Conservation (phyloP, 2,888 invertebrate genomes). For the Melanchra persicariae region DNA sequence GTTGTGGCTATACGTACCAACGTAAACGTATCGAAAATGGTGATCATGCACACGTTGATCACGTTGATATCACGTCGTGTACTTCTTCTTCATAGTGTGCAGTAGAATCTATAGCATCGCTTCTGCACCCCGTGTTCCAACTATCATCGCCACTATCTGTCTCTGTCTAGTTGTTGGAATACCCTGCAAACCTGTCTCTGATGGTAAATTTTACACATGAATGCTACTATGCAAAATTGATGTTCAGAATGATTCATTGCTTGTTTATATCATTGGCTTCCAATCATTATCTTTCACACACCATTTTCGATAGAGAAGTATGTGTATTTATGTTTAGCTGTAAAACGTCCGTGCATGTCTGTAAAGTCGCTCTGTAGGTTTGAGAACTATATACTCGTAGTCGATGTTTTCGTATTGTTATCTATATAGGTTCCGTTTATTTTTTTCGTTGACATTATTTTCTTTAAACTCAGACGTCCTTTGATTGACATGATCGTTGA, state of each 20-base stretch:
- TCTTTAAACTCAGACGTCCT: constrained; percentile 21
- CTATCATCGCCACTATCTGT: constrained; percentile 67
- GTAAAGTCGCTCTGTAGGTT: constrained; percentile 63
- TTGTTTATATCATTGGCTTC: constrained; percentile 79
- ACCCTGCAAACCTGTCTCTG: constrained; percentile 63
- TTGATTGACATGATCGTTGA: constrained; percentile 35
- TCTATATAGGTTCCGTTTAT: constrained; percentile 53
- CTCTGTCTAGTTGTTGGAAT: constrained; percentile 70
- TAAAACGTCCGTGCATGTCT: constrained; percentile 73
- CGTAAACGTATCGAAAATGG: constrained; percentile 84
- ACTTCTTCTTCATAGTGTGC: constrained; percentile 69
- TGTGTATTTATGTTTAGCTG: constrained; percentile 69
- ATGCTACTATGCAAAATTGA: constrained; percentile 86
- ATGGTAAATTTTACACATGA: constrained; percentile 77
- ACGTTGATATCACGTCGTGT: constrained; percentile 68
- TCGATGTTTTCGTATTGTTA: constrained; percentile 61
- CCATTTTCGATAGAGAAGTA: constrained; percentile 84
- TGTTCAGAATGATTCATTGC: constrained; percentile 80
- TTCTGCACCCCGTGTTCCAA: constrained; percentile 68
- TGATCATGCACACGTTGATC: constrained; percentile 74
- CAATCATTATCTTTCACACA: constrained; percentile 80
- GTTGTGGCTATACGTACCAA: constrained; percentile 81
- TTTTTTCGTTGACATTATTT: constrained; percentile 33
- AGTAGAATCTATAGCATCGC: constrained; percentile 74
- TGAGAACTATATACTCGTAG: constrained; percentile 52